Percentiles rank a stretch among this genome's conserved stretches.
Evolutionary conservation across 2,888 invertebrate species (phyloP).

Genomic region (Anodontia alba): DNA sequence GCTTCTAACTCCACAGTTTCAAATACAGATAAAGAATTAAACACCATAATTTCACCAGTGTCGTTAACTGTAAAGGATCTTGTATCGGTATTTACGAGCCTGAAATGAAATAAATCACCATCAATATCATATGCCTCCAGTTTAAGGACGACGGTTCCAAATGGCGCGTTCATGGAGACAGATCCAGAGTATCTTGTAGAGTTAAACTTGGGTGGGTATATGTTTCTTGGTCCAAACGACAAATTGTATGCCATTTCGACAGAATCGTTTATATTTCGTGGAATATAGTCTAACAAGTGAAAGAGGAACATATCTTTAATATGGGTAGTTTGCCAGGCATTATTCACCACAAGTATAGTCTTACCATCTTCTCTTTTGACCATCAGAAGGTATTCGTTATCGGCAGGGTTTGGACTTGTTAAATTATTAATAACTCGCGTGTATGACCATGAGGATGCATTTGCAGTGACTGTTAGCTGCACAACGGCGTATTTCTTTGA

Average conservation of each 20-base stretch:
- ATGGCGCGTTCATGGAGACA: neutral
- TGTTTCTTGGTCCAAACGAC: conserved; percentile 40
- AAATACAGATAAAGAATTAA: neutral
- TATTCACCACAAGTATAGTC: conserved; percentile 41
- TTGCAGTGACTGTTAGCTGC: conserved; percentile 15
- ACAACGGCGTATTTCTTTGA: conserved; percentile 35
- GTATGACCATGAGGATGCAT: conserved; percentile 39
- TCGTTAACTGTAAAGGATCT: conserved; percentile 10
- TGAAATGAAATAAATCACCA: conserved; percentile 18
- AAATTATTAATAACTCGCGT: conserved; percentile 45
- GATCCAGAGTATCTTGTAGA: neutral
- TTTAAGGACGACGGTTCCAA: neutral
- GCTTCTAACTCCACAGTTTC: conserved; percentile 12
- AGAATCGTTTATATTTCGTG: neutral
- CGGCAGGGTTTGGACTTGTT: conserved; percentile 15
- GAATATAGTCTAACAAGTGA: conserved; percentile 48
- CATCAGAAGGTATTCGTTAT: conserved; percentile 16
- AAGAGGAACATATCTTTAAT: conserved; percentile 44
- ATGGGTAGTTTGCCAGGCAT: conserved; percentile 58
- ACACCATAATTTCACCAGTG: conserved; percentile 12
- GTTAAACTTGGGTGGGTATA: conserved; percentile 32
- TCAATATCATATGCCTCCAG: conserved; percentile 37
- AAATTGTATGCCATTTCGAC: conserved; percentile 26
- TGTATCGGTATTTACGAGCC: neutral
- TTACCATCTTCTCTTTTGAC: conserved; percentile 33